Evolutionary conservation across 2,888 invertebrate species (phyloP), one percentile per base, ranked within the genome.

Genomic region (Nomada fucata): DNA sequence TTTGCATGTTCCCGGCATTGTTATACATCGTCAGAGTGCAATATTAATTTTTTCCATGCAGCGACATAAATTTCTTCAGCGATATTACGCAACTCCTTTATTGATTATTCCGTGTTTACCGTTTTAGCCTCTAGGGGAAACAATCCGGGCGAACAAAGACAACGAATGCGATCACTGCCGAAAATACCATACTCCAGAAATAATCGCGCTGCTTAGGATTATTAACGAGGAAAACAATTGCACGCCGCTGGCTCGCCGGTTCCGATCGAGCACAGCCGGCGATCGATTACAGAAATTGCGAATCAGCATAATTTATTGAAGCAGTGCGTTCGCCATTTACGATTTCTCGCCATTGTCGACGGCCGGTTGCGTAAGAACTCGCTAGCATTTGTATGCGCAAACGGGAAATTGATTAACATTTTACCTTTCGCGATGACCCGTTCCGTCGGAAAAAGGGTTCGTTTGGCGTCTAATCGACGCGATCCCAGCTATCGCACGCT

Each of bases 361-460:
- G 2, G 13, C 11, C 52, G 15, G 18, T 83, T 80, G 68, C 76
- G 67, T 67, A 83, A 83, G 53, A 55, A 44, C 55, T 18, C 23
- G 73, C 72, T 70, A 36, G 36, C 36, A 36, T 20, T 53, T 64
- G 42, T 18, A 26, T 61, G 63, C 4, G 29, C 67, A 23, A 76
- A 64, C 60, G 69, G 61, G 76, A 80, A 73, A 73, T 67, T 74
- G 69, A 81, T 76, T 76, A 73, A 53, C 67, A 73, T 75, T 63
- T 73, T 68, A 76, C 82, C 65, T 81, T 77, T 81, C 81, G 68
- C 81, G 44, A 11, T 55, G 55, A 60, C 42, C 50, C 9, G 29
- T 36, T 60, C 52, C 65, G 29, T 23, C n/a, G 5, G 5, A n/a
- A 42, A 47, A 57, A 52, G 72, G 83, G 79, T 76, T 80, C 59